phyloP scores from a whole-genome alignment of 2,888 invertebrate genomes.

The Amiota minor region DNA sequence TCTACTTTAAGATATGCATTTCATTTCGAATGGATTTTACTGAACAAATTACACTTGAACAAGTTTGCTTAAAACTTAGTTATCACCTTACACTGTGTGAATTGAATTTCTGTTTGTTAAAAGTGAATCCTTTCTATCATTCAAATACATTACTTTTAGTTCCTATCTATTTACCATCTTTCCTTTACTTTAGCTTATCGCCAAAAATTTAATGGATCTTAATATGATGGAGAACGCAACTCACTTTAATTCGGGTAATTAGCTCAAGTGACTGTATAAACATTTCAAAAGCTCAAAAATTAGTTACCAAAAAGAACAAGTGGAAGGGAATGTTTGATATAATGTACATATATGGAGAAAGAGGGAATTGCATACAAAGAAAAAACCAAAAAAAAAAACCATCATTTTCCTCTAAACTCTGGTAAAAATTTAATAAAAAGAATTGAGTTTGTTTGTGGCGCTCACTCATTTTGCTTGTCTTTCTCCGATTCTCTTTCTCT shows the following conservation, averaged over 20 bases:
- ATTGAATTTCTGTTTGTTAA: background rate
- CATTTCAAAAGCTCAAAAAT: background rate
- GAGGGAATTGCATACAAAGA: background rate
- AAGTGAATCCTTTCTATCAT: background rate
- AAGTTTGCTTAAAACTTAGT: too few species aligned
- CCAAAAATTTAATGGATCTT: background rate
- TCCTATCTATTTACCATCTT: too few species aligned
- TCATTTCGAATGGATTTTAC: too few species aligned
- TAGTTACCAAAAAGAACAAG: background rate
- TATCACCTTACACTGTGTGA: background rate
- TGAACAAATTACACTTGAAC: too few species aligned
- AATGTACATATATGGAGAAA: background rate
- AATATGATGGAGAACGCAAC: background rate
- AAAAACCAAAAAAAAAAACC: too few species aligned
- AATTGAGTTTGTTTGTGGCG: too few species aligned
- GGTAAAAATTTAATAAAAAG: too few species aligned
- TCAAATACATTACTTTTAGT: background rate
- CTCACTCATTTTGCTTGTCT: too few species aligned
- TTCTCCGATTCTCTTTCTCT: too few species aligned
- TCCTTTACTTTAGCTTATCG: too few species aligned
- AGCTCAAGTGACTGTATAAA: slow-evolving; percentile 4
- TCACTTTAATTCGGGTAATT: background rate
- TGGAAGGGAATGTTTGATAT: background rate
- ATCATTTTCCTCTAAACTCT: too few species aligned
- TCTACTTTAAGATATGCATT: too few species aligned